phyloP scores from a whole-genome alignment of 2,888 invertebrate genomes.

The Oasisia sp. region DNA sequence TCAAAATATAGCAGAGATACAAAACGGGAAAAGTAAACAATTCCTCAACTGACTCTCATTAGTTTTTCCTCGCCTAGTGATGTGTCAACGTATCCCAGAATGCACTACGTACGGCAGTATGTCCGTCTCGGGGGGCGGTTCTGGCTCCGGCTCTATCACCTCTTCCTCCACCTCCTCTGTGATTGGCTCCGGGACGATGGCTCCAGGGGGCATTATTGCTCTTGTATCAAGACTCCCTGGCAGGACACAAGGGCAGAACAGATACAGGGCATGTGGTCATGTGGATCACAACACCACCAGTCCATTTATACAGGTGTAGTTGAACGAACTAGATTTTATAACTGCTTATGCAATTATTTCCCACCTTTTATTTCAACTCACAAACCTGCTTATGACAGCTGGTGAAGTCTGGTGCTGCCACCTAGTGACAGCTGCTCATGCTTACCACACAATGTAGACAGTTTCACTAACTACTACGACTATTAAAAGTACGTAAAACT shows the following conservation, averaged over 20 bases:
- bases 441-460: background rate
- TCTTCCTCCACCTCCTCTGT: constrained; percentile 44
- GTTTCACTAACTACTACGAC: background rate
- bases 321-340: no score
- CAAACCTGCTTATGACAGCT: background rate
- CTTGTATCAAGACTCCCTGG: background rate
- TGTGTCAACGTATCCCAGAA: constrained; percentile 37
- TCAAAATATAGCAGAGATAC: background rate
- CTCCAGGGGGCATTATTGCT: constrained; percentile 32
- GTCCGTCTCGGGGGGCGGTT: constrained; percentile 65
- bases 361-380: background rate
- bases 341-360: background rate
- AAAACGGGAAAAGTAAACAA: background rate
- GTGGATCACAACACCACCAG: no score
- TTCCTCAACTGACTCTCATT: background rate
- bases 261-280: background rate
- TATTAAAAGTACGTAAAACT: background rate
- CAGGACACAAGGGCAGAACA: background rate
- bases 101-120: constrained; percentile 57
- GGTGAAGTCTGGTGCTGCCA: background rate
- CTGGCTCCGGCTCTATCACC: constrained; percentile 32
- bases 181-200: constrained; percentile 37
- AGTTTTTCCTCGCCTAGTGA: constrained; percentile 29
- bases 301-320: no score
- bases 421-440: background rate